Evolutionary conservation across 2,113 vertebrate species (phyloP), one percentile per base, ranked within the genome.

Genomic region (Poeciliopsis turrubarensis): DNA sequence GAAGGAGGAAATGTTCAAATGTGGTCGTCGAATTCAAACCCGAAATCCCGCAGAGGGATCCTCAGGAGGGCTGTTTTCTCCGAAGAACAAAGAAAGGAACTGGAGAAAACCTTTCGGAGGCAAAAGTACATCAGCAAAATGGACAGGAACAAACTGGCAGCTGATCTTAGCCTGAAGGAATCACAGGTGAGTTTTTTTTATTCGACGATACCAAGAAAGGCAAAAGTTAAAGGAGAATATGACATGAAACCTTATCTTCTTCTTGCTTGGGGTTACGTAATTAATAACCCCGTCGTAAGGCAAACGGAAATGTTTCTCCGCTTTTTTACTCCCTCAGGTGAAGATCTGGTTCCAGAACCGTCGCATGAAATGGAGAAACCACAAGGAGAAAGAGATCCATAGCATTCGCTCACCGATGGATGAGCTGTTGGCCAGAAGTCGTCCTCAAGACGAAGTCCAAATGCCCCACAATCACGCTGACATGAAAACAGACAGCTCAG

Each of bases 331-430:
- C 84, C 82, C 73, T 68, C 29, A 99, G 98, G 97, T 99, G 77
- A 99, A 99, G 92, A 99, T 99, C 87, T 99, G 98, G 98, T 99
- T 99, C 91, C 98, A 99, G 92, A 99, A 99, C 89, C 95, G 97
- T 82, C 95, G 98, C 65, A 99, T 99, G 97, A 99, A 99, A 85
- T 99, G 98, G 98, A 94, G 97, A 86, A 99, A 99, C 92, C 97
- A 96, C 84, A 98, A 97, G 93, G 98, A 99, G 92, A 98, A 96
- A 86, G 97, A 98, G 92, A 80, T 89, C 51, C 87, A 94, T 27
- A 83, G 68, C 77, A 81, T 79, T 29, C 89, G 89, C 26, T 92
- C 92, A 27, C 87, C 87, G 0, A 92, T 91, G 89, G 92, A 95
- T 30, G 93, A 93, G 81, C 91, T 93, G 29, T 86, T 93, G 87